phyloP scores from a whole-genome alignment of 2,113 vertebrate species.

The Sylvia atricapilla region DNA sequence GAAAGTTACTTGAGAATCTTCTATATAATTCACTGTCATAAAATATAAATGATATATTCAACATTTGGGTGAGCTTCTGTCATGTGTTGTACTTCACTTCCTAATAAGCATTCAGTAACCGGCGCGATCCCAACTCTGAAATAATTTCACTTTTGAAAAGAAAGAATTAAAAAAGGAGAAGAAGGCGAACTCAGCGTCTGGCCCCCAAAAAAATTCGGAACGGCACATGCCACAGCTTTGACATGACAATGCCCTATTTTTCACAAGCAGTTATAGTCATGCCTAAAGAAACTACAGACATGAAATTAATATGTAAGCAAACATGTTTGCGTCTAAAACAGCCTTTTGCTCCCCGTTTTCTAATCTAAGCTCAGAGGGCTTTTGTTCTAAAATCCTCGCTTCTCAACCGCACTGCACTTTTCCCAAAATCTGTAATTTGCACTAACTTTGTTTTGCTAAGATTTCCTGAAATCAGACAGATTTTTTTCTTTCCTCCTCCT shows the following conservation, averaged over 20 bases:
- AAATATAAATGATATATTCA: constrained; percentile 63
- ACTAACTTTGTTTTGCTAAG: constrained; percentile 13
- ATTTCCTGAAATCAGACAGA: constrained; percentile 35
- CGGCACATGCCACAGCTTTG: background rate
- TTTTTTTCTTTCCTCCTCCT: background rate
- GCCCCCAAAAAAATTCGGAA: background rate
- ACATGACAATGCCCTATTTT: constrained; percentile 4
- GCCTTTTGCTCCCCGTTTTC: background rate
- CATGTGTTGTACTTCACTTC: constrained; percentile 22
- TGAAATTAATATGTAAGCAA: constrained; percentile 50
- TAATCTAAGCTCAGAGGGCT: constrained; percentile 1
- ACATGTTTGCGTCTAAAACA: background rate
- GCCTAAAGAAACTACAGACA: background rate
- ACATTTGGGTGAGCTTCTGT: constrained; percentile 49
- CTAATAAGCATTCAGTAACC: constrained; percentile 37
- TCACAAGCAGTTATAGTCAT: background rate
- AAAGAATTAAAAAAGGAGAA: constrained; percentile 29
- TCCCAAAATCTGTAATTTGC: constrained; percentile 14
- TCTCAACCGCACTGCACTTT: background rate
- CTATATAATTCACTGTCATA: constrained; percentile 62
- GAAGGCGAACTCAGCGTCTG: background rate
- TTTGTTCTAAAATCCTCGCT: background rate
- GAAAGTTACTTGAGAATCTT: constrained; percentile 62
- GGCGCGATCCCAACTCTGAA: constrained; percentile 1
- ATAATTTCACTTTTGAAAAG: constrained; percentile 32